phyloP scores from a whole-genome alignment of 2,797 vertebrate species.

The Enteromius argenteus region DNA sequence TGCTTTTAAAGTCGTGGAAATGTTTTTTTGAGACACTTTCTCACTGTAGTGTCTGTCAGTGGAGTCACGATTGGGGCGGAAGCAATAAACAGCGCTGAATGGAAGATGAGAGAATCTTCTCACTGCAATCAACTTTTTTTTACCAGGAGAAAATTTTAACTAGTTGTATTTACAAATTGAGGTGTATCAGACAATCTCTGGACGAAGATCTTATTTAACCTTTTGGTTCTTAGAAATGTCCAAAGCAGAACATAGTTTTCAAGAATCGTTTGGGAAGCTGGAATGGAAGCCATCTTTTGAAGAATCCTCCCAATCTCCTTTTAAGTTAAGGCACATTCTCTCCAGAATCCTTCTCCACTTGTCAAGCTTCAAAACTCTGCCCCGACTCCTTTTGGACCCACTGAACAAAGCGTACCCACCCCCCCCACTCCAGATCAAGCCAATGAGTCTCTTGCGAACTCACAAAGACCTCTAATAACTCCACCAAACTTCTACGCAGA shows the following conservation, averaged over 20 bases:
- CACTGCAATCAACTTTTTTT: constrained; percentile 29
- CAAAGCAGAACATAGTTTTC: constrained; percentile 8
- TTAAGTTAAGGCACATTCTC: constrained; percentile 74
- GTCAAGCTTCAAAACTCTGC: constrained; percentile 68
- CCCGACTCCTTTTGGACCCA: constrained; percentile 66
- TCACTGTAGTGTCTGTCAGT: constrained; percentile 69
- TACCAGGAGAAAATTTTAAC: constrained; percentile 5
- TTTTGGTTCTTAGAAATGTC: constrained; percentile 10
- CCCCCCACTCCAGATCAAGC: constrained; percentile 70
- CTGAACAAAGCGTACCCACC: constrained; percentile 65
- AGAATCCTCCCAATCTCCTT: constrained; percentile 59
- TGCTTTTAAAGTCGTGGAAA: constrained; percentile 59
- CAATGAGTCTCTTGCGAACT: constrained; percentile 67
- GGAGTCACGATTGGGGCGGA: constrained; percentile 73
- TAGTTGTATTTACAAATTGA: constrained; percentile 44
- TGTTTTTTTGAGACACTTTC: constrained; percentile 60
- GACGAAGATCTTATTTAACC: background rate
- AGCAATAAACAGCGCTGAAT: constrained; percentile 57
- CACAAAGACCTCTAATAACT: constrained; percentile 45
- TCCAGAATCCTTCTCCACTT: constrained; percentile 64
- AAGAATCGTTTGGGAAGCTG: constrained; percentile 28
- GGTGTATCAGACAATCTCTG: constrained; percentile 22
- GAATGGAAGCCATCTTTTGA: constrained; percentile 41
- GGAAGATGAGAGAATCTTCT: constrained; percentile 30
- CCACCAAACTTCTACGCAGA: constrained; percentile 45